Percentiles rank a stretch among this genome's conserved stretches.
Evolutionary conservation across 2,888 invertebrate species (phyloP).

Genomic region (Eupsilia transversa): DNA sequence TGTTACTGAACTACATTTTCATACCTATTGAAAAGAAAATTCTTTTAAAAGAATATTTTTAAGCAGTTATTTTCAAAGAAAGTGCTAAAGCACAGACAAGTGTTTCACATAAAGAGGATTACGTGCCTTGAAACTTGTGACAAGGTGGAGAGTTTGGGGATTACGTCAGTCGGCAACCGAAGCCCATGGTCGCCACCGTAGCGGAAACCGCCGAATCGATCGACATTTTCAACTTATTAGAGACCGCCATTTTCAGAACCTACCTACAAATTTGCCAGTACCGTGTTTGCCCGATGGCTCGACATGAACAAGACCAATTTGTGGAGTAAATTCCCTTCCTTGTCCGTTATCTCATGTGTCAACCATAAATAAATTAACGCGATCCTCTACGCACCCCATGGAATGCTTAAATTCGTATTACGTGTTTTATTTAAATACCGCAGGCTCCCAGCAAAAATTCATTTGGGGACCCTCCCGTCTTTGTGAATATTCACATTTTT

Average conservation of each 20-base stretch:
- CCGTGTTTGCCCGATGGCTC: slow-evolving; percentile 59
- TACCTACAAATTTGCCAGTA: neutral
- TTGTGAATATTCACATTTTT: slow-evolving; percentile 65
- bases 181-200: slow-evolving; percentile 30
- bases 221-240: slow-evolving; percentile 33
- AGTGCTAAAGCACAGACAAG: slow-evolving; percentile 28
- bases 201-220: slow-evolving; percentile 34
- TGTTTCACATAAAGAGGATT: slow-evolving; percentile 43
- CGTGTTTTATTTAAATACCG: slow-evolving; percentile 71
- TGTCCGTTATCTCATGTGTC: slow-evolving; percentile 68
- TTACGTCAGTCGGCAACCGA: slow-evolving; percentile 42
- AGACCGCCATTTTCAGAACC: slow-evolving; percentile 16
- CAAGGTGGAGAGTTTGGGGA: slow-evolving; percentile 47
- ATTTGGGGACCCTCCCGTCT: slow-evolving; percentile 62
- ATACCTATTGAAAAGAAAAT: slow-evolving; percentile 11
- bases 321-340: slow-evolving; percentile 58
- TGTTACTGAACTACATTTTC: slow-evolving; percentile 17
- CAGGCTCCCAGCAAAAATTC: slow-evolving; percentile 68
- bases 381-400: slow-evolving; percentile 66
- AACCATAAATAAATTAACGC: slow-evolving; percentile 75
- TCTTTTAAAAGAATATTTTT: slow-evolving; percentile 19
- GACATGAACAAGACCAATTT: slow-evolving; percentile 61
- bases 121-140: slow-evolving; percentile 50
- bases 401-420: slow-evolving; percentile 69
- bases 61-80: slow-evolving; percentile 2